Base-by-base conservation (phyloP, 2,888 invertebrate genomes). In the Fragum sueziense region DNA sequence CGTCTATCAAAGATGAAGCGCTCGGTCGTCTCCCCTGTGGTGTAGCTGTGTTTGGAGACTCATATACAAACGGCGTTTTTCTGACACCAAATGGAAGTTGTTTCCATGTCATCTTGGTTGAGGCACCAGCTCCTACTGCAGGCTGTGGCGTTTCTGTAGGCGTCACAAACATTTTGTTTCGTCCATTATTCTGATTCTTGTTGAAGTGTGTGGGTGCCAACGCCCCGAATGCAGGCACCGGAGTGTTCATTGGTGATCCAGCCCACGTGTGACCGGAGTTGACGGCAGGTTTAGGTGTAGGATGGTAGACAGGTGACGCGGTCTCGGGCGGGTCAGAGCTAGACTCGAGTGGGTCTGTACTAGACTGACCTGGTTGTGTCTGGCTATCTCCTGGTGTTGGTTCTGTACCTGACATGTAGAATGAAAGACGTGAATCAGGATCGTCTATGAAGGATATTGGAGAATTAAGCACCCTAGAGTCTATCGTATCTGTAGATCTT, bases 391-490 rank as follows among this genome's bases (percentile, higher is more conserved):
- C n/a, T 20, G 47, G 47, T 29, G 61, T 61, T 61, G 61, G 61
- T 20, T 33, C 33, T 7, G 11, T 33, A 29, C 31, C 9, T 17
- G 31, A 33, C 17, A 61, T 14, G 33, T 61, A 61, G 33, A 29
- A 29, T 17, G 61, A 61, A 31, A 61, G 31, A 33, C 61, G 31
- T 6, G 61, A 61, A 17, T 61, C 61, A 11, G 33, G 31, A n/a
- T 61, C n/a, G 33, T 33, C 71, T 25, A 75, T 72, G 54, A 79
- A 79, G 69, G 72, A 69, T 20, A 79, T 70, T 22, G 79, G 79
- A 33, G 79, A 79, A 33, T 68, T 69, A 62, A 77, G 71, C 62
- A 80, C 67, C 33, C 74, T 54, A 1, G 74, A 75, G 25, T 71
- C 70, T 34, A 72, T 34, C 20, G 69, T 62, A 29, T 62, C 65